Base-by-base conservation (phyloP, 2,113 vertebrate species). In the Propithecus coquereli region DNA sequence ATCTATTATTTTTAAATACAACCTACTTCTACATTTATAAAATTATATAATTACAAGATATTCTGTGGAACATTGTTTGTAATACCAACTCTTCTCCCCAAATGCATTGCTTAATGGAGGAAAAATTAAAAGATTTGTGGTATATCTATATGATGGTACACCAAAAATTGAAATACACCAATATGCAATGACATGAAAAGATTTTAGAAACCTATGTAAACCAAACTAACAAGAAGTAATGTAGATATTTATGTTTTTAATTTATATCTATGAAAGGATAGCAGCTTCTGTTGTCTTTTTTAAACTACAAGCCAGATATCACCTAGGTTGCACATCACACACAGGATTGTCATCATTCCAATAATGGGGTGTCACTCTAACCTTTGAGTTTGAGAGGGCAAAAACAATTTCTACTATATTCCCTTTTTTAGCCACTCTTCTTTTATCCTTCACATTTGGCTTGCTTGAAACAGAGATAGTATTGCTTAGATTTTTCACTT, bases 381-480 rank as follows among this genome's bases (percentile, higher is more conserved):
- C 34, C 77, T 96, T 73, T 94, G 70, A 68, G n/a, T 85, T 70
- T 90, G 52, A 88, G n/a, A 91, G 61, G 66, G 30, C 52, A 91
- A 91, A 96, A 87, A 22, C 32, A 93, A 90, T 93, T 93, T 97
- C 54, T 95, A 63, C 10, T 96, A 61, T 40, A 91, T 80, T 89
- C 37, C 16, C 82, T 91, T 89, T 76, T 40, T 76, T 77, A 84
- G 81, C 34, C 40, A 74, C 25, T 79, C 59, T 94, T 86, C 13
- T 83, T 92, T 84, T 70, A 92, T 88, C 59, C 4, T 93, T 92
- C n/a, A 92, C 25, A 87, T 91, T 80, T 95, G 59, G 57, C 45
- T 87, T 77, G 22, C 50, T 80, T 83, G 32, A 52, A 27, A 87
- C 86, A 89, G 8, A 83, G 7, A 87, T 6, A 63, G 18, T 54